Base-by-base conservation (phyloP, 1,140 invertebrate genomes). In the Druon quercuslanigerum region DNA sequence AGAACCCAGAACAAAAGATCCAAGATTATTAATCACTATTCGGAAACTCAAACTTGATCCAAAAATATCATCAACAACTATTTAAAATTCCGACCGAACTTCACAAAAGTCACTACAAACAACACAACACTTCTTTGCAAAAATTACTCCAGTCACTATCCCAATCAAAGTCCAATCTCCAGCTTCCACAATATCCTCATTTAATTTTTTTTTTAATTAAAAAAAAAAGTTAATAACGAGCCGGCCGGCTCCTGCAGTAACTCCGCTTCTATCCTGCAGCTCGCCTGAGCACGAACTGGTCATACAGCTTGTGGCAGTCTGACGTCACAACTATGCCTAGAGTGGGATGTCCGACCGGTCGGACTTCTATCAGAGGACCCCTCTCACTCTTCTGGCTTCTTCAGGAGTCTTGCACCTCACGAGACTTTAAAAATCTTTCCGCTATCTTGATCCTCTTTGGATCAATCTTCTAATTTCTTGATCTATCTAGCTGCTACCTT, bases 251-350 rank as follows among this genome's bases (percentile, higher is more conserved):
- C 60, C 60, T 66, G 60, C 33, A 66, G 60, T 33, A 77, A 80
- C 71, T 85, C 52, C 79, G 78, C 71, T 78, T 78, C 51, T 74
- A 81, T 76, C 80, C 77, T 84, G 74, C 76, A 73, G 79, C 79
- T 66, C 76, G 80, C 82, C 77, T 81, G 74, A 78, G 80, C 74
- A 83, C 82, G 77, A 89, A 90, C 88, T 90, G 88, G 87, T 89
- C 85, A 85, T 87, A 74, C 87, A 75, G 82, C 84, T 78, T 80
- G 66, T 60, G 40, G 40, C 79, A 74, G 82, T 72, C 83, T 88
- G 87, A 90, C 88, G 88, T 89, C 88, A 90, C 81, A 80, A 80
- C 81, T 83, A 80, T 82, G 82, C 82, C 79, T 82, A 85, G 83
- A 88, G 87, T 88, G 88, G 87, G 88, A 87, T 85, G 81, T 79